These are phyloP conservation scores for Athripsodes cinereus DNA, from an alignment of 2,888 invertebrate species.

Conservation along the genomic window DNA sequence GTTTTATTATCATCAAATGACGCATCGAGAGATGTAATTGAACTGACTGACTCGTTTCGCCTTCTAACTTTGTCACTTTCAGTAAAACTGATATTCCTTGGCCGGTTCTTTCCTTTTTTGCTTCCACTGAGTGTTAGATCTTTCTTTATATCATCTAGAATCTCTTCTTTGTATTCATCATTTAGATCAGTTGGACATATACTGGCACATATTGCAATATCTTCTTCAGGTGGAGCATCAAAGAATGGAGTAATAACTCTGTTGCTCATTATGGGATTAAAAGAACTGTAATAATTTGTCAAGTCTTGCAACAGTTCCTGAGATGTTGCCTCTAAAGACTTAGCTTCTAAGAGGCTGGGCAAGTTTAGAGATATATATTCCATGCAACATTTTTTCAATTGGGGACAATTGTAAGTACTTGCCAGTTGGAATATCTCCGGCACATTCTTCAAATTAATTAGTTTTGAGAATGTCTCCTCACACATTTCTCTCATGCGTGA, in stretches of 20 bases:
- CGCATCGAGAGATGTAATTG: constrained; percentile 41
- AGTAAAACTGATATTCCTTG: constrained; percentile 44
- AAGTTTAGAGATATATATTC: constrained; percentile 75
- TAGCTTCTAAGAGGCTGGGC: constrained; percentile 62
- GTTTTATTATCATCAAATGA: constrained; percentile 36
- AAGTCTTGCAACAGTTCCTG: constrained; percentile 57
- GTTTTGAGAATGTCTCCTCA: constrained; percentile 57
- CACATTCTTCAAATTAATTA: constrained; percentile 69
- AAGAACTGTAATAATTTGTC: constrained; percentile 59
- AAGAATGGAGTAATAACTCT: constrained; percentile 64
- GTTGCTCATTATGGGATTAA: constrained; percentile 54
- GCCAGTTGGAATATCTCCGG: constrained; percentile 72
- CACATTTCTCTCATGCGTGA: constrained; percentile 64
- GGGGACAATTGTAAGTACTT: constrained; percentile 65
- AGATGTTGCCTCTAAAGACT: constrained; percentile 58
- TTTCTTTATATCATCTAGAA: constrained; percentile 47
- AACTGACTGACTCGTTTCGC: constrained; percentile 43
- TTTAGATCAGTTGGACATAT: constrained; percentile 43
- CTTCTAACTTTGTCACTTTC: constrained; percentile 43
- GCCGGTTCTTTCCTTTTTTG: constrained; percentile 41
- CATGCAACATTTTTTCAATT: constrained; percentile 66
- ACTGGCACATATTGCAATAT: constrained; percentile 41
- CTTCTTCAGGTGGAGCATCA: constrained; percentile 56
- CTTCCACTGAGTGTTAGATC: constrained; percentile 38
- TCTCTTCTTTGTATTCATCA: constrained; percentile 38